Base-by-base conservation (phyloP, 2,888 invertebrate species). In the Lagria hirta region DNA sequence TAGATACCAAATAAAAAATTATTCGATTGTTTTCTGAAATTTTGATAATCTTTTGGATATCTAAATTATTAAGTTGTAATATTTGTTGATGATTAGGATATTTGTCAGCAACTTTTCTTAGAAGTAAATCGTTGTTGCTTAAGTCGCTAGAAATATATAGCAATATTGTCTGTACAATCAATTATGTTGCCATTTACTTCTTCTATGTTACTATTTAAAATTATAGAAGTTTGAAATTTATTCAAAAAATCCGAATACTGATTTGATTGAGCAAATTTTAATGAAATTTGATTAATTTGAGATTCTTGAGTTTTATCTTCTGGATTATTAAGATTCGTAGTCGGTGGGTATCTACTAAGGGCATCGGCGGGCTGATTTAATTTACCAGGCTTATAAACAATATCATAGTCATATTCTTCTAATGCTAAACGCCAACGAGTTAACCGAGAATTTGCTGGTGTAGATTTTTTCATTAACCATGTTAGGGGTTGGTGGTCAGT, bases 371-470 rank as follows among this genome's bases (percentile, higher is more conserved):
- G 11, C 8, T 17, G 6, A 11, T 37, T 26, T 17, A n/a, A 13
- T 4, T 14, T 16, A 1, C 28, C 37, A 1, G 5, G 16, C 12
- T 20, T 37, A 12, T 37, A 17, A 6, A 27, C 3, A 6, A 34
- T 33, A 5, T 41, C 17, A 16, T 35, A 41, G 11, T 41, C 24
- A 12, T 23, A 41, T 14, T 41, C 16, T 2, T 35, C 33, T 18
- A 41, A 10, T 17, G 8, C 12, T 14, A 26, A 1, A 1, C 17
- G 16, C 41, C 40, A 40, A 5, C 30, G 20, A 1, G 21, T 21
- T 22, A 40, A 14, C 7, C 27, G 18, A 3, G 40, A 40, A n/a
- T n/a, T n/a, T 0, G 10, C 14, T 1, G 21, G 20, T 28, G 29
- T 23, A 22, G 29, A 22, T 1, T 30, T 3, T 1, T 22, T 11